phyloP scores from a whole-genome alignment of 2,113 vertebrate genomes.

The Motacilla alba region DNA sequence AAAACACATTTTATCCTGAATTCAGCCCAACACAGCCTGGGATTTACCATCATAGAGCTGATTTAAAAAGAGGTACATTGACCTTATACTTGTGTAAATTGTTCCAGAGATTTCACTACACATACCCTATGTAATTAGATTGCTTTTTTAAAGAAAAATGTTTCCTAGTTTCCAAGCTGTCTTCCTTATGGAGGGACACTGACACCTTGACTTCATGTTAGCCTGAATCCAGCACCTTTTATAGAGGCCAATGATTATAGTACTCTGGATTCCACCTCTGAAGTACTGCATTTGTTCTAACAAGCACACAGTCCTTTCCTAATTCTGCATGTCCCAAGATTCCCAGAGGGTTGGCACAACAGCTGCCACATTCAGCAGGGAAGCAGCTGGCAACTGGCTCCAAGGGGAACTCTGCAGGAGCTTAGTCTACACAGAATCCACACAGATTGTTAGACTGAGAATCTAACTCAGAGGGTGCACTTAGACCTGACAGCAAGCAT shows the following conservation, averaged over 20 bases:
- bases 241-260: not conserved
- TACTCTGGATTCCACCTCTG: not conserved
- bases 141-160: not conserved
- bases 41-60: not conserved
- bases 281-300: not conserved
- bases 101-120: not conserved
- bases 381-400: not conserved
- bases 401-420: not conserved
- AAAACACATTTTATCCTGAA: not conserved
- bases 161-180: not conserved
- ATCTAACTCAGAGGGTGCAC: not conserved
- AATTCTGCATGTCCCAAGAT: not conserved
- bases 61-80: not conserved
- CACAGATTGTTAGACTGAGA: not conserved
- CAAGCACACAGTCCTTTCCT: not conserved
- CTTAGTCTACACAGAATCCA: not conserved
- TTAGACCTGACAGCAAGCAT: not conserved
- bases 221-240: not conserved
- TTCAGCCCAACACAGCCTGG: fast-evolving
- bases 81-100: not conserved
- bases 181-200: not conserved
- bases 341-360: not conserved
- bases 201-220: not conserved
- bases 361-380: not conserved
- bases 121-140: not conserved